Percentiles rank a stretch among this genome's conserved stretches.
Evolutionary conservation across 2,113 vertebrate species (phyloP).

Genomic region (Piprites chloris): DNA sequence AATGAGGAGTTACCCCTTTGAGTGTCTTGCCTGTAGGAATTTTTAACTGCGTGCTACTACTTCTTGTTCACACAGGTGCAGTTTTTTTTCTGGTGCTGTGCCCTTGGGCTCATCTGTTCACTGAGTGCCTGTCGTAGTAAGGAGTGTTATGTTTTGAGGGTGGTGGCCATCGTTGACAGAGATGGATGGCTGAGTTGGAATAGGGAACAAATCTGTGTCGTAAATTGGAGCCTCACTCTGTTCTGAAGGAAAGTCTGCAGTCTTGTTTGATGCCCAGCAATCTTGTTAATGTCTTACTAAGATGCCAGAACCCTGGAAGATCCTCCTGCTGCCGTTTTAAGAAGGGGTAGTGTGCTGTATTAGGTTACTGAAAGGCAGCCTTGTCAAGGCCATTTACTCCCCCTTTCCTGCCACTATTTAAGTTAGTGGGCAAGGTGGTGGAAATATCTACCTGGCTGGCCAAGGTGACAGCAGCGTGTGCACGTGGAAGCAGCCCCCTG

Average conservation of each 20-base stretch:
- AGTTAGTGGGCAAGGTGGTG: neutral
- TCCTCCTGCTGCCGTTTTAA: neutral
- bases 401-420: neutral
- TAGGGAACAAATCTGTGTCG: neutral
- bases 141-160: neutral
- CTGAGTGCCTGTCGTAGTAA: rapidly evolving
- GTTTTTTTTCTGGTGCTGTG: neutral
- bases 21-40: neutral
- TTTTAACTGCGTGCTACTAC: neutral
- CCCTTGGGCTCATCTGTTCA: neutral
- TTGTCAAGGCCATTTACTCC: neutral
- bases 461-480: neutral
- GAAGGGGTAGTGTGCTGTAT: neutral
- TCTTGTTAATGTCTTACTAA: slow-evolving; percentile 42
- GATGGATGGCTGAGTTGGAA: neutral
- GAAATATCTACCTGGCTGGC: neutral
- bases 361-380: slow-evolving; percentile 5
- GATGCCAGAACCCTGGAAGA: neutral
- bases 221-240: neutral
- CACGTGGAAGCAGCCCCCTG: neutral
- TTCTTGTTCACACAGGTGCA: neutral
- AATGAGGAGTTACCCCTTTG: neutral
- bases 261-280: neutral
- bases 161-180: neutral
- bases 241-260: neutral